These are phyloP conservation scores for Enteromius thamalakanensis DNA, from an alignment of 2,797 vertebrate genomes.

Conservation along the genomic window DNA sequence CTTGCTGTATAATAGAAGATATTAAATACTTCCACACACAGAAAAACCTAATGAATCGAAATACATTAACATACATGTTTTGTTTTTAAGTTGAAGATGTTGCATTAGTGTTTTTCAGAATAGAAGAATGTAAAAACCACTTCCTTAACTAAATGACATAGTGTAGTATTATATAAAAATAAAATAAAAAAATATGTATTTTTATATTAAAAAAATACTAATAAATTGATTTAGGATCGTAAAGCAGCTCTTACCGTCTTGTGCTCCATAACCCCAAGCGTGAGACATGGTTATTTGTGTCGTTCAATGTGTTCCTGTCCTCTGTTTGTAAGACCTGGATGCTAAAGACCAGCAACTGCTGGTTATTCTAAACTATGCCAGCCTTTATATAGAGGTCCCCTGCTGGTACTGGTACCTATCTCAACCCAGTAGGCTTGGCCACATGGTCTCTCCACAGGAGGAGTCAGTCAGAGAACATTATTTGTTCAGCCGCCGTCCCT, in stretches of 20 bases:
- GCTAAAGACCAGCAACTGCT: conserved; percentile 31
- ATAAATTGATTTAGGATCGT: not conserved
- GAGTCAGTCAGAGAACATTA: conserved; percentile 37
- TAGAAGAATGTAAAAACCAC: not conserved
- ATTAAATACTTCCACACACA: not conserved
- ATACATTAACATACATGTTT: not conserved
- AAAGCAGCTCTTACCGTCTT: conserved; percentile 71
- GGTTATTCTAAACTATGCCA: conserved; percentile 36
- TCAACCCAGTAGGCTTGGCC: conserved; percentile 58
- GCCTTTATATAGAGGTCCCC: conserved; percentile 61
- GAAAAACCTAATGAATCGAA: not conserved
- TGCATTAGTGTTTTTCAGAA: not conserved
- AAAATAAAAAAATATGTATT: too few relatives aligned
- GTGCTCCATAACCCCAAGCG: conserved; percentile 76
- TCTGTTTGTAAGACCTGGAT: conserved; percentile 25
- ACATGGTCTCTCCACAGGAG: conserved; percentile 55
- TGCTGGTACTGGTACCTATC: conserved; percentile 35
- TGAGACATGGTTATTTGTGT: conserved; percentile 70
- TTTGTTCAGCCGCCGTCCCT: not conserved
- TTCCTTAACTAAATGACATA: not conserved
- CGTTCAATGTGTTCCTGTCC: not conserved
- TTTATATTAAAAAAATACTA: not conserved
- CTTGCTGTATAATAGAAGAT: not conserved
- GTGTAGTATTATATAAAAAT: too few relatives aligned
- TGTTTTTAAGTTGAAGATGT: not conserved